phyloP scores from a whole-genome alignment of 2,113 vertebrate genomes.

The Thalassarche chlororhynchos region DNA sequence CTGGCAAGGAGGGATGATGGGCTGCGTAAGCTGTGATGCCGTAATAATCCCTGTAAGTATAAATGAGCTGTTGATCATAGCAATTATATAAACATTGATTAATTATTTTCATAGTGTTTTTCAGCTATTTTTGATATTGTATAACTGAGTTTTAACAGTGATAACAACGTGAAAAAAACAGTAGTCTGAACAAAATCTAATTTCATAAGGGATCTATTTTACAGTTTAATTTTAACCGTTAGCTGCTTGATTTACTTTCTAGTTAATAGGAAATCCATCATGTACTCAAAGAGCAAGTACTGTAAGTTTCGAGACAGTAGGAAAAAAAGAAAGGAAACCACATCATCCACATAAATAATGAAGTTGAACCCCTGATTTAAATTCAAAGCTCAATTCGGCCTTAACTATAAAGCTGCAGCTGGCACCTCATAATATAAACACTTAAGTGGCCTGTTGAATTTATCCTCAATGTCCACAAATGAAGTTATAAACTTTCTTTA shows the following conservation, averaged over 20 bases:
- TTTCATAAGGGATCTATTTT: not conserved
- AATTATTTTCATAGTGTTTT: not conserved
- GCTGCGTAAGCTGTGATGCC: not conserved
- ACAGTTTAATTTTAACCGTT: not conserved
- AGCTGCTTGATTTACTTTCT: not conserved
- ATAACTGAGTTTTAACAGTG: not conserved
- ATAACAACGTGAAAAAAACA: not conserved
- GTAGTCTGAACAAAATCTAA: not conserved
- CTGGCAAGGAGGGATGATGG: not conserved
- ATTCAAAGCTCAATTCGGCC: not conserved
- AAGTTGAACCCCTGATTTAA: not conserved
- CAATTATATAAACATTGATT: not conserved
- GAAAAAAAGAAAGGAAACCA: not conserved
- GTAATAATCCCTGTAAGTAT: not conserved
- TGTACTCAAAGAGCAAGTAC: not conserved
- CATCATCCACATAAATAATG: not conserved
- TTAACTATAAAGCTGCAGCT: not conserved
- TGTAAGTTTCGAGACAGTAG: not conserved
- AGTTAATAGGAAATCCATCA: not conserved
- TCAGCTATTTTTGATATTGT: not conserved
- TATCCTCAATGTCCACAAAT: constrained; percentile 30
- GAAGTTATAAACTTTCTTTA: not conserved
- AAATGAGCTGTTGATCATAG: not conserved
- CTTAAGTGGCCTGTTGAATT: not conserved
- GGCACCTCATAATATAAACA: not conserved